Evolutionary conservation across 2,113 vertebrate species (phyloP).

Genomic region (Actinemys pallida): DNA sequence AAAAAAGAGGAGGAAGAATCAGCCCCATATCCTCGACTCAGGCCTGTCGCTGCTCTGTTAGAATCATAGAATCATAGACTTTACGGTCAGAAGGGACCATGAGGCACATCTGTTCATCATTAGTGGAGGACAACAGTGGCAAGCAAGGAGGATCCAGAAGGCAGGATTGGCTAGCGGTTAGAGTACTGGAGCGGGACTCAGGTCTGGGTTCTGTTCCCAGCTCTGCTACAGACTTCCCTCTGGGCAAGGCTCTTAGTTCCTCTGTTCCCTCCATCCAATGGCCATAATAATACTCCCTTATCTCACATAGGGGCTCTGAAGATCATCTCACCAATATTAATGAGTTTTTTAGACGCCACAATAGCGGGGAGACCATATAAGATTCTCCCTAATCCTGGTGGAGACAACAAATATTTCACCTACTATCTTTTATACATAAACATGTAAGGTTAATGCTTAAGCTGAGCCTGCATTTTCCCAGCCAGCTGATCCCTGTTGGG

Average conservation of each 20-base stretch:
- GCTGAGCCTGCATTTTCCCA: constrained; percentile 56
- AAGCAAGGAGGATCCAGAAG: background rate
- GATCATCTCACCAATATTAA: background rate
- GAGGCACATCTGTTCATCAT: background rate
- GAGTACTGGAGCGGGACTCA: background rate
- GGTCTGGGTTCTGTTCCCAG: background rate
- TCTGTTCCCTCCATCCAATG: background rate
- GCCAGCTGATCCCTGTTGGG: constrained; percentile 45
- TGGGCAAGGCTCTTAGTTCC: background rate
- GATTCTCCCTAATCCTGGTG: background rate
- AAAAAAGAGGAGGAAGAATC: background rate
- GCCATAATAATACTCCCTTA: fast-evolving
- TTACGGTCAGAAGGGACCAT: too few relatives aligned
- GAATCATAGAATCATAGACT: too few relatives aligned
- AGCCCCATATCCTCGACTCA: background rate
- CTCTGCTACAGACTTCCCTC: background rate
- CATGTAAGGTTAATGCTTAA: background rate
- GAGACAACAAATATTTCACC: constrained; percentile 29
- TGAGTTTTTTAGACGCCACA: background rate
- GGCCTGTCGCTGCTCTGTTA: background rate
- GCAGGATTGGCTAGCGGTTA: background rate
- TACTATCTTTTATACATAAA: background rate
- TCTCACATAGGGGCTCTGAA: background rate
- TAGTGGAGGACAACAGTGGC: background rate
- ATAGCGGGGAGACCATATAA: background rate